phyloP scores from a whole-genome alignment of 2,888 invertebrate genomes.

The Cremastinae sp. region DNA sequence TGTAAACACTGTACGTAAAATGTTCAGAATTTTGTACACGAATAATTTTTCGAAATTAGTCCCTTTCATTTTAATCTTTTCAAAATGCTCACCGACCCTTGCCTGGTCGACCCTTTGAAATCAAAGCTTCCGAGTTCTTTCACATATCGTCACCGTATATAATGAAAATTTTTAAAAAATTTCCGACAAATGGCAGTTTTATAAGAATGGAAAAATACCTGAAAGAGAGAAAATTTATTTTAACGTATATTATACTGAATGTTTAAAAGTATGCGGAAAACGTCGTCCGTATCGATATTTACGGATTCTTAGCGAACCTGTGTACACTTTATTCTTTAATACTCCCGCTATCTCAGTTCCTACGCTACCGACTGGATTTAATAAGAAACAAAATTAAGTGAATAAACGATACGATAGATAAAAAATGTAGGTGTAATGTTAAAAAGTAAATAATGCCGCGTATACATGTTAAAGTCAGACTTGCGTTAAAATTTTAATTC shows the following conservation, averaged over 20 bases:
- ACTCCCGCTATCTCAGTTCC: conserved; percentile 57
- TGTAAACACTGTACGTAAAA: conserved; percentile 33
- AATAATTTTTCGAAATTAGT: conserved; percentile 39
- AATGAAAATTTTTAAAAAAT: not conserved
- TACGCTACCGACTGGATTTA: conserved; percentile 48
- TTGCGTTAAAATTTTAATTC: not conserved
- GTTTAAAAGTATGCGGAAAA: conserved; percentile 1
- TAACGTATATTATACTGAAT: not conserved
- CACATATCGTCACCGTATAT: not conserved
- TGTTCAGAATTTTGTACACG: conserved; percentile 44
- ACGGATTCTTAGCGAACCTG: conserved; percentile 2
- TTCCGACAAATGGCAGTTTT: conserved; percentile 1
- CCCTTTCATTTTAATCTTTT: not conserved
- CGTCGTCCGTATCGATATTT: conserved; percentile 9
- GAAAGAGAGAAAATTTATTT: not conserved
- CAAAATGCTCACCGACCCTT: conserved; percentile 4
- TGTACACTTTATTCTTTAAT: conserved; percentile 36
- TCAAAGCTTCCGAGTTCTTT: not conserved
- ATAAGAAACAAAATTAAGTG: conserved; percentile 20
- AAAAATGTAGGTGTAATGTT: not conserved
- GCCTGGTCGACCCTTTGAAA: too few species aligned
- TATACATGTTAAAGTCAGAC: not conserved
- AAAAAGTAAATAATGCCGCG: conserved; percentile 2
- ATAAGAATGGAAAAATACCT: not conserved
- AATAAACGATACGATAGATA: conserved; percentile 8